Conservation (phyloP, 2,113 vertebrate genomes). For the Apus apus region DNA sequence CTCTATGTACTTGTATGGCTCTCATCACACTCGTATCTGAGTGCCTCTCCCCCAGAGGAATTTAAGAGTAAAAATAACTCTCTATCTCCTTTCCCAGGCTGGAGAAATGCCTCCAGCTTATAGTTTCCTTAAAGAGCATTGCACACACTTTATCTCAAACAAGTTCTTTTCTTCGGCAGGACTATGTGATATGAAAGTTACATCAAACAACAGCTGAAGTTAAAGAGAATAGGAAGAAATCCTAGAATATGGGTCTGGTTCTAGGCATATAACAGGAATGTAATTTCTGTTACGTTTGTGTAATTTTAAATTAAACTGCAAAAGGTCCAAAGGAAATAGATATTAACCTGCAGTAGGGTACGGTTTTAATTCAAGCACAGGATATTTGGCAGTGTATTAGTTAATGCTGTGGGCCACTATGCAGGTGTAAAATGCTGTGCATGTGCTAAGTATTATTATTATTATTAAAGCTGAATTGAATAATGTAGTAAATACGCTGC, state of each 20-base stretch:
- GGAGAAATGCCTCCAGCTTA: background rate
- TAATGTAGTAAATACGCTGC: background rate
- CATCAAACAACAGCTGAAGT: background rate
- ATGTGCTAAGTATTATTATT: background rate
- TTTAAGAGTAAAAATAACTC: slow-evolving; percentile 55
- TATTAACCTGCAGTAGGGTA: background rate
- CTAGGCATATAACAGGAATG: background rate
- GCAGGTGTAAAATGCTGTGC: background rate
- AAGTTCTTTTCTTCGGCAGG: background rate
- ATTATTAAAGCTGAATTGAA: slow-evolving; percentile 8
- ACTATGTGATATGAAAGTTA: background rate
- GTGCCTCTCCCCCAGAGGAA: background rate
- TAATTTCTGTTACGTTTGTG: background rate
- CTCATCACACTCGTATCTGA: background rate
- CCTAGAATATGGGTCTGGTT: background rate
- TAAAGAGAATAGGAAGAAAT: background rate
- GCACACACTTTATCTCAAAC: background rate
- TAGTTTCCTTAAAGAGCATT: background rate
- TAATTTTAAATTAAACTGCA: background rate
- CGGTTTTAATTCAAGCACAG: slow-evolving; percentile 26
- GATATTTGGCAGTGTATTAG: background rate
- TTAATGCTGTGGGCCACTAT: background rate
- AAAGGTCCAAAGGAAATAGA: background rate
- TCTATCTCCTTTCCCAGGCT: slow-evolving; percentile 28
- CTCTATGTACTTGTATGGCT: slow-evolving; percentile 13